phyloP scores from a whole-genome alignment of 2,113 vertebrate species.

The Tetrao urogallus region DNA sequence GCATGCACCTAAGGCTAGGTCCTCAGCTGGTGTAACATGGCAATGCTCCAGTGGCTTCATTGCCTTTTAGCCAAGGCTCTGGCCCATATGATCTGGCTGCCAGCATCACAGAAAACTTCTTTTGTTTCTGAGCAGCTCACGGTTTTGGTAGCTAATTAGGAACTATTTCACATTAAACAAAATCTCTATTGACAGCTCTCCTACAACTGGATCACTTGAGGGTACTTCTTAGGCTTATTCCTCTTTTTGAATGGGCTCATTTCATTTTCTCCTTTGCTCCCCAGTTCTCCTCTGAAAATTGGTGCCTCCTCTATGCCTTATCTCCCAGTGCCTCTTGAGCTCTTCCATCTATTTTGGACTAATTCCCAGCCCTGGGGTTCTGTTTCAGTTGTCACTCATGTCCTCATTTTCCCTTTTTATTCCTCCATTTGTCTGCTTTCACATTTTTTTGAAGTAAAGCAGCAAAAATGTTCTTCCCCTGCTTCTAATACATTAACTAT shows the following conservation, averaged over 20 bases:
- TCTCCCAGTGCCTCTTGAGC: not conserved
- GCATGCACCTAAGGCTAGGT: not conserved
- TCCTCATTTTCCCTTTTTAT: not conserved
- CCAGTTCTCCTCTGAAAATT: not conserved
- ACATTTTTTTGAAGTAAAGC: not conserved
- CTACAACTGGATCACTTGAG: not conserved
- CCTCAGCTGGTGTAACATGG: not conserved
- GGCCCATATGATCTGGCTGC: not conserved
- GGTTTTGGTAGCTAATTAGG: not conserved
- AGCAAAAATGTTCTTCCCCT: not conserved
- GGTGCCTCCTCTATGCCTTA: not conserved
- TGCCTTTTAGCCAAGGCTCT: not conserved
- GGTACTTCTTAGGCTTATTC: slow-evolving; percentile 1
- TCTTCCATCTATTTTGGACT: not conserved
- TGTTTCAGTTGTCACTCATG: not conserved
- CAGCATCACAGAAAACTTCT: not conserved
- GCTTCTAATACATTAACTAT: not conserved
- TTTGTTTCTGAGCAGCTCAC: not conserved
- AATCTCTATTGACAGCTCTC: not conserved
- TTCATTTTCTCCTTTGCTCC: not conserved
- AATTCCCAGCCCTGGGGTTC: not conserved
- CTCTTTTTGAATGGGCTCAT: not conserved
- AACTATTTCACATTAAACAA: not conserved
- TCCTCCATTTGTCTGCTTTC: not conserved
- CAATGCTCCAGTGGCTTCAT: not conserved